A percentile compares a stretch with the other conserved stretches of the same genome.
Evolutionary conservation across 2,888 invertebrate genomes (phyloP).

Genomic region (Pachycephus smyrnensis): DNA sequence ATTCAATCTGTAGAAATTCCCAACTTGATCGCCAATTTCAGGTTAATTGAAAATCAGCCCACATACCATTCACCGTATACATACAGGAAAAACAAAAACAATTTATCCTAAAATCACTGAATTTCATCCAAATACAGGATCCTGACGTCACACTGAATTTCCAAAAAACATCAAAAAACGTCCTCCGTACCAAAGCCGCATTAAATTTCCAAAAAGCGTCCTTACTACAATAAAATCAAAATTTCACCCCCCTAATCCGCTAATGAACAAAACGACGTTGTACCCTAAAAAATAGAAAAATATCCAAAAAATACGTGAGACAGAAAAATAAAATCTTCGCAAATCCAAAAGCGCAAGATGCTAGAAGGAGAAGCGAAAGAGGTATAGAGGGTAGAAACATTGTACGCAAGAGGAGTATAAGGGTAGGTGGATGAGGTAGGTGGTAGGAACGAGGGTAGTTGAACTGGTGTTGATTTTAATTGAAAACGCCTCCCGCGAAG

Average conservation of each 20-base stretch:
- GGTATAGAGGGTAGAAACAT: neutral
- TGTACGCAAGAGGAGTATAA: slow-evolving; percentile 14
- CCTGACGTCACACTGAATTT: neutral
- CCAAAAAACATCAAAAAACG: neutral
- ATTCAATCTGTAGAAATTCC: neutral
- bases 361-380: slow-evolving; percentile 28
- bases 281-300: too few relatives aligned
- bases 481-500: slow-evolving; percentile 59
- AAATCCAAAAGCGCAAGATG: neutral
- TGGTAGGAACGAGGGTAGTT: neutral
- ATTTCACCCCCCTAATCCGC: neutral
- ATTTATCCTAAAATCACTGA: too few relatives aligned
- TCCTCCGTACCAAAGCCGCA: neutral
- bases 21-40: neutral
- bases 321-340: too few relatives aligned
- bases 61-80: neutral
- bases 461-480: slow-evolving; percentile 58
- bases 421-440: slow-evolving; percentile 16
- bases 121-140: neutral
- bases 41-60: neutral
- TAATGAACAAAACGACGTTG: too few relatives aligned
- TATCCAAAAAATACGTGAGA: too few relatives aligned
- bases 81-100: too few relatives aligned
- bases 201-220: neutral
- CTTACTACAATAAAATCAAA: neutral